Conservation (phyloP, 2,888 invertebrate genomes). For the Uloborus plumipes region DNA sequence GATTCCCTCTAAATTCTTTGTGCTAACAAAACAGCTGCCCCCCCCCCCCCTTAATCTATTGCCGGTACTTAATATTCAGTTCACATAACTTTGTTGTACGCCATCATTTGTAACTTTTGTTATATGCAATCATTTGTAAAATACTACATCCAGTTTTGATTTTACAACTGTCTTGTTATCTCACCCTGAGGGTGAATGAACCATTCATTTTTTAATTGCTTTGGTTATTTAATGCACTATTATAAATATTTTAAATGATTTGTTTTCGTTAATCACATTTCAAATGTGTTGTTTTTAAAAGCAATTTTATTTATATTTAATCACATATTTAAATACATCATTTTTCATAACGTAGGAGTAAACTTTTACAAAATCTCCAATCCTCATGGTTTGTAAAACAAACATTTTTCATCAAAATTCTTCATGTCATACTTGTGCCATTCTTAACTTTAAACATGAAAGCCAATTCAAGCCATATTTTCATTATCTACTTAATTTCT, state of each 20-base stretch:
- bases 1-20: too few species aligned
- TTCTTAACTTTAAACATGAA: constrained; percentile 19
- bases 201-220: too few species aligned
- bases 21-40: too few species aligned
- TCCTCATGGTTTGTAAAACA: constrained; percentile 11
- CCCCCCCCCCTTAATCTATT: neutral
- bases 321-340: constrained; percentile 2
- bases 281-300: constrained; percentile 7
- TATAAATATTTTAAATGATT: neutral
- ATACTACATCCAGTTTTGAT: too few species aligned
- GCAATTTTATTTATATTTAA: constrained; percentile 11
- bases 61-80: neutral
- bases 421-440: constrained; percentile 52
- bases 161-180: too few species aligned
- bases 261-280: neutral
- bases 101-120: too few species aligned
- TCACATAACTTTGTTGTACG: neutral
- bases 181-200: too few species aligned
- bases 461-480: constrained; percentile 51
- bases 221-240: too few species aligned
- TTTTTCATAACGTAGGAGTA: constrained; percentile 41
- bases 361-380: constrained; percentile 41
- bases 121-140: too few species aligned
- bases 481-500: constrained; percentile 56
- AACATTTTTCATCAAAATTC: constrained; percentile 4